Evolutionary conservation across 2,113 vertebrate species (phyloP).

Genomic region (Camelus dromedarius): DNA sequence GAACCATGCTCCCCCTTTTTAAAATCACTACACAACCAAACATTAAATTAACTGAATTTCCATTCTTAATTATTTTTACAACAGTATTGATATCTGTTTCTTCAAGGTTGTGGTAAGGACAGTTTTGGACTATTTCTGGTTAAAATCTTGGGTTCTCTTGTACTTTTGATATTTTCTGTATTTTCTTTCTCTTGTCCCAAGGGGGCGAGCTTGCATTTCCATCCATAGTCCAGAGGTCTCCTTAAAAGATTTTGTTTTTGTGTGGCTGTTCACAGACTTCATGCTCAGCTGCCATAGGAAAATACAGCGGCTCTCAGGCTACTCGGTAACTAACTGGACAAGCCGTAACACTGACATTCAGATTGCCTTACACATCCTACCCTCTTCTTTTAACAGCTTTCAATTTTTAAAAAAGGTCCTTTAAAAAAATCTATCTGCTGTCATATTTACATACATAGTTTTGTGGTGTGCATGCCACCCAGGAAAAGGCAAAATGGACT

Average conservation of each 20-base stretch:
- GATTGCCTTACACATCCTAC: not conserved
- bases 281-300: too few species aligned
- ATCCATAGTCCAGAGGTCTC: not conserved
- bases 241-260: not conserved
- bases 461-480: not conserved
- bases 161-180: not conserved
- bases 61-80: slow-evolving; percentile 12
- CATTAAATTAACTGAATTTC: not conserved
- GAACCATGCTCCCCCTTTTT: not conserved
- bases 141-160: not conserved
- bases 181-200: slow-evolving; percentile 35
- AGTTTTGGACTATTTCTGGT: not conserved
- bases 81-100: not conserved
- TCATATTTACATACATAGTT: not conserved
- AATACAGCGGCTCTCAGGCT: not conserved
- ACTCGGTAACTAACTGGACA: not conserved
- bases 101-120: not conserved
- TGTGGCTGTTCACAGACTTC: not conserved
- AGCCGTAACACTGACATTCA: not conserved
- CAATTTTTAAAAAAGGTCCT: not conserved
- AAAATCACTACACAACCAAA: not conserved
- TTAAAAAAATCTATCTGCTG: not conserved
- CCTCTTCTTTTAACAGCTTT: not conserved
- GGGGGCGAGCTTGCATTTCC: slow-evolving; percentile 54
- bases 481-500: not conserved